phyloP scores from a whole-genome alignment of 1,140 invertebrate genomes.

The Myzus persicae region DNA sequence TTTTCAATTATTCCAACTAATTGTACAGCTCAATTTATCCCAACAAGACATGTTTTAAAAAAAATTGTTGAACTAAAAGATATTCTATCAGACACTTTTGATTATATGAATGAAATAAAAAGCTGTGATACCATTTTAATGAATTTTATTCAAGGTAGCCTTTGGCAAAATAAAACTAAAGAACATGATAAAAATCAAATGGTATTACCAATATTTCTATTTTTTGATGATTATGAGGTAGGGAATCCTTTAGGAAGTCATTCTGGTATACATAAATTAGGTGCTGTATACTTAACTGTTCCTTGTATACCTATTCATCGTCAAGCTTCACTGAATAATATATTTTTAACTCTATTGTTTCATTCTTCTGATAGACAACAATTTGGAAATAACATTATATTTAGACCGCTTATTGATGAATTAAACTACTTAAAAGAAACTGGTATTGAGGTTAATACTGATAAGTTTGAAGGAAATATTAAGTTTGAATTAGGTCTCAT shows the following conservation, averaged over 20 bases:
- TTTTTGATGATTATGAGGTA: constrained; percentile 60
- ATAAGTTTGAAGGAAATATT: not conserved
- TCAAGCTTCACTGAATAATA: constrained; percentile 60
- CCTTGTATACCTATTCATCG: constrained; percentile 59
- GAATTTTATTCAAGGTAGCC: constrained; percentile 4
- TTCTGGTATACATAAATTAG: constrained; percentile 58
- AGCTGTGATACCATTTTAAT: not conserved
- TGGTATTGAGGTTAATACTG: constrained; percentile 58
- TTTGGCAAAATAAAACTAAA: not conserved
- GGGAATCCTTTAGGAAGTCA: constrained; percentile 60
- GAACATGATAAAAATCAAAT: not conserved
- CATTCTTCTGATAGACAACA: constrained; percentile 50
- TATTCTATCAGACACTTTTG: not conserved
- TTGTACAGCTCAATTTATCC: constrained; percentile 18
- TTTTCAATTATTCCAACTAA: constrained; percentile 25
- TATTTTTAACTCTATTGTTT: constrained; percentile 59
- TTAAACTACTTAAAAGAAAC: constrained; percentile 60
- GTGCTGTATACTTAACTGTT: constrained; percentile 58
- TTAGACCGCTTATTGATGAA: constrained; percentile 59
- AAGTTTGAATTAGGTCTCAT: not conserved
- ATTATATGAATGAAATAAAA: not conserved
- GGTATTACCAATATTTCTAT: constrained; percentile 68
- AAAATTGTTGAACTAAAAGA: not conserved
- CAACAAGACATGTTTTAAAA: not conserved
- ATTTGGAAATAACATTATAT: constrained; percentile 54